Base-by-base conservation (phyloP, 2,797 vertebrate genomes). In the Poecile montanus region DNA sequence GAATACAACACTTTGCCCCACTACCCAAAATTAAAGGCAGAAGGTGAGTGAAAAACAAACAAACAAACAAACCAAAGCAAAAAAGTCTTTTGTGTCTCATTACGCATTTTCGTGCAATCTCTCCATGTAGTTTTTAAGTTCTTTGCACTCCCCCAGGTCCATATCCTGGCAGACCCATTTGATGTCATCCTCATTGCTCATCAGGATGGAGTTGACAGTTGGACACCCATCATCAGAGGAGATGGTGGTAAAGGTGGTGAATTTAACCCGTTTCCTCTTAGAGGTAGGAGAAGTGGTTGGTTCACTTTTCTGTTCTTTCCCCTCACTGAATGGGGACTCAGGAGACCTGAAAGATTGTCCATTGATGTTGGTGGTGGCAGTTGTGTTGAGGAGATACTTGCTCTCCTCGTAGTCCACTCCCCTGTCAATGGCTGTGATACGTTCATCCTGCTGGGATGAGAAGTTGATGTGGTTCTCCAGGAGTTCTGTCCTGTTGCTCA, bases 241-340 rank as follows among this genome's bases (percentile, higher is more conserved):
- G 71, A 97, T 91, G 87, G 99, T 98, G 50, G 99, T 98, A 93
- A 99, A 99, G 19, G 99, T 99, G 94, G 98, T 99, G 93, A 99
- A 99, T 73, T 98, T 99, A 51, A 99, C 99, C 94, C 99, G 98
- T 98, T 99, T 99, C 95, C 99, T 98, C 96, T 99, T 99, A 74
- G 99, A 99, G 97, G 99, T 99, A 62, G 99, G 99, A 10, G 99
- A 99, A 60, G 98, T 21, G 27, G 98, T 95, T 12, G 98, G 98
- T 77, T 99, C 99, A 0, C 95, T 95, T 70, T 97, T 98, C 61
- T 91, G 97, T 5, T 96, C 97, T 14, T 96, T 95, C 36, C 89
- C 96, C 7, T 97, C 97, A 1, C 36, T n/a, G 70, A 84, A 93
- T 0, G 74, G 5, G 66, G 98, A 91, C 51, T 98, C 98, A 6